These are phyloP conservation scores for Cyphomyrus plagiostoma DNA, from an alignment of 2,113 vertebrate species.

Conservation along the genomic window DNA sequence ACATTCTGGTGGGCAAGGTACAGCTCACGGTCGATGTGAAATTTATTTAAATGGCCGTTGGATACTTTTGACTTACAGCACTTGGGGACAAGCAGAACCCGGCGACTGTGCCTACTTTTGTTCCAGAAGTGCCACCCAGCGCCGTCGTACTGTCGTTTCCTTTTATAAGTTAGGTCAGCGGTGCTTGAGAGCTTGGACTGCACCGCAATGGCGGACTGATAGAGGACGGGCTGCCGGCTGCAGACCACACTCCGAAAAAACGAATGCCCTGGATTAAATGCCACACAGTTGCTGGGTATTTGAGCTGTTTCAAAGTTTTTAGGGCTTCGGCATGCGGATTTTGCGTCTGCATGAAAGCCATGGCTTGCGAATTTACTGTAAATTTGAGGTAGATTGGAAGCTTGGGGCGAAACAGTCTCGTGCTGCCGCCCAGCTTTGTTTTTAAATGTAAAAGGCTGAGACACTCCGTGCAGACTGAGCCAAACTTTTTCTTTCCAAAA, in stretches of 20 bases:
- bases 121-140: slow-evolving; percentile 62
- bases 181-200: slow-evolving; percentile 68
- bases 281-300: slow-evolving; percentile 64
- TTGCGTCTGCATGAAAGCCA: slow-evolving; percentile 63
- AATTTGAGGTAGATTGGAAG: slow-evolving; percentile 96
- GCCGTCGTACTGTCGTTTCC: slow-evolving; percentile 70
- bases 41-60: slow-evolving; percentile 58
- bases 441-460: slow-evolving; percentile 73
- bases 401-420: slow-evolving; percentile 66
- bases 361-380: slow-evolving; percentile 78
- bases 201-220: slow-evolving; percentile 69
- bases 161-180: slow-evolving; percentile 69
- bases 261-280: slow-evolving; percentile 69
- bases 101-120: slow-evolving; percentile 61
- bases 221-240: slow-evolving; percentile 66
- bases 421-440: slow-evolving; percentile 64
- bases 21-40: slow-evolving; percentile 66
- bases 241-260: slow-evolving; percentile 67
- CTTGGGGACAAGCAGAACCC: slow-evolving; percentile 71
- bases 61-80: slow-evolving; percentile 64
- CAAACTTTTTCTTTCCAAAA: slow-evolving; percentile 95
- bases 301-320: slow-evolving; percentile 85
- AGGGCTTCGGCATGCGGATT: slow-evolving; percentile 72
- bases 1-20: slow-evolving; percentile 62
- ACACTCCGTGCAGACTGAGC: slow-evolving; percentile 81